Percentiles rank a stretch among this genome's conserved stretches.
Conservation (phyloP, 1,140 invertebrate species). For the Nixonia krombeini region DNA sequence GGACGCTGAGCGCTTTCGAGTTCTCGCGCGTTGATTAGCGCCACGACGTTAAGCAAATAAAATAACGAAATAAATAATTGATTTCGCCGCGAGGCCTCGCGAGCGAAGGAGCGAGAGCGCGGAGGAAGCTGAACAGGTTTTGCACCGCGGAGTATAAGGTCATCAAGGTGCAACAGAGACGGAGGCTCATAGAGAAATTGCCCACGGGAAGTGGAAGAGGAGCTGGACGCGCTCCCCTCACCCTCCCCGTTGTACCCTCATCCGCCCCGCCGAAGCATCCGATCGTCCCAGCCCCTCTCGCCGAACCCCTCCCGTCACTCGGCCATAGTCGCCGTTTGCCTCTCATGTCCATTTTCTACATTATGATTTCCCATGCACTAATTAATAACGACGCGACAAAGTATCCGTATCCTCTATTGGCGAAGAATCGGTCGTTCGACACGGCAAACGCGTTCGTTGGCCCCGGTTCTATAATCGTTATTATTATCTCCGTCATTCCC, state of each 20-base stretch:
- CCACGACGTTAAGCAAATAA: slow-evolving; percentile 65
- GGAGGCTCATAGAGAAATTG: slow-evolving; percentile 14
- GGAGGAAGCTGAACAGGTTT: slow-evolving; percentile 68
- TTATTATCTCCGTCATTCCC: too few species aligned
- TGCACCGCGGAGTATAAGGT: slow-evolving; percentile 62
- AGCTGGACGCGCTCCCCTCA: background rate
- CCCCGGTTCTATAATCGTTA: too few species aligned
- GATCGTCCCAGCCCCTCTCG: too few species aligned
- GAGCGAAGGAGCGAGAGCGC: slow-evolving; percentile 41
- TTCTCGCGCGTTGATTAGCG: slow-evolving; percentile 61
- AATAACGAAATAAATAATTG: slow-evolving; percentile 72
- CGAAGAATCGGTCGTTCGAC: too few species aligned
- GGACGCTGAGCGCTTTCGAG: slow-evolving; percentile 26
- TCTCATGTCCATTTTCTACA: too few species aligned
- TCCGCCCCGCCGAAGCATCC: slow-evolving; percentile 7
- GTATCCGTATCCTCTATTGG: too few species aligned
- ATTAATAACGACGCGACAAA: too few species aligned
- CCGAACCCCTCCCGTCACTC: too few species aligned
- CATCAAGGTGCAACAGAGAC: slow-evolving; percentile 55
- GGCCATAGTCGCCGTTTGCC: too few species aligned
- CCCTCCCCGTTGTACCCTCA: too few species aligned
- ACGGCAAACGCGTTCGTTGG: too few species aligned
- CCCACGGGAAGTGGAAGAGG: background rate
- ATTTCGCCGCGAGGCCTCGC: slow-evolving; percentile 64
- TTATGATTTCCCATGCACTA: too few species aligned